Conservation (phyloP, 2,888 invertebrate genomes). For the Pyralis farinalis region DNA sequence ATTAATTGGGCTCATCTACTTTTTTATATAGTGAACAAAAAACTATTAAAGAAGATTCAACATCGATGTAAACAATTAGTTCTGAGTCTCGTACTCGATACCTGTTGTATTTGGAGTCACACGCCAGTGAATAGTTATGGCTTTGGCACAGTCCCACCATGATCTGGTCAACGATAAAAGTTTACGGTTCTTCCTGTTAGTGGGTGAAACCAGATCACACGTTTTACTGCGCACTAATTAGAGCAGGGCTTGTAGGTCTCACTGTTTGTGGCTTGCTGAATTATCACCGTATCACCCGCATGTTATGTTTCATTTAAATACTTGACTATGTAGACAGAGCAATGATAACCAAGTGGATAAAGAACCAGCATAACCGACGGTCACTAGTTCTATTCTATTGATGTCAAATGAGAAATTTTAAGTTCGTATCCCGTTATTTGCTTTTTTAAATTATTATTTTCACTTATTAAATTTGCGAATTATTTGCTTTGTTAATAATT, state of each 20-base stretch:
- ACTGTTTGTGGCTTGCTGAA: not conserved
- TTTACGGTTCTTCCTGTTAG: slow-evolving; percentile 55
- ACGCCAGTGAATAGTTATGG: slow-evolving; percentile 7
- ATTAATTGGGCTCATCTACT: no score
- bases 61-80: not conserved
- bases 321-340: no score
- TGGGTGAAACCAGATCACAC: slow-evolving; percentile 35
- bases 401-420: no score
- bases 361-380: no score
- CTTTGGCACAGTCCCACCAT: slow-evolving; percentile 31
- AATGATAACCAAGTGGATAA: no score
- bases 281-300: not conserved
- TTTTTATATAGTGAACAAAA: not conserved
- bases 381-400: no score
- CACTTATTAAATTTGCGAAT: no score
- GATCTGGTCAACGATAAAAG: slow-evolving; percentile 42
- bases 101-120: not conserved
- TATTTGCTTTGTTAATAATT: no score
- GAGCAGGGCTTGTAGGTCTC: slow-evolving; percentile 4
- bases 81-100: no score
- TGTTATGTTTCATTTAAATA: not conserved
- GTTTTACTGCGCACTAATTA: slow-evolving; percentile 6
- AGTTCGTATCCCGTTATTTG: no score
- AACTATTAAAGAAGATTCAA: no score
- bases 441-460: no score